Base-by-base conservation (phyloP, 2,797 vertebrate genomes). In the Vireo griseus region DNA sequence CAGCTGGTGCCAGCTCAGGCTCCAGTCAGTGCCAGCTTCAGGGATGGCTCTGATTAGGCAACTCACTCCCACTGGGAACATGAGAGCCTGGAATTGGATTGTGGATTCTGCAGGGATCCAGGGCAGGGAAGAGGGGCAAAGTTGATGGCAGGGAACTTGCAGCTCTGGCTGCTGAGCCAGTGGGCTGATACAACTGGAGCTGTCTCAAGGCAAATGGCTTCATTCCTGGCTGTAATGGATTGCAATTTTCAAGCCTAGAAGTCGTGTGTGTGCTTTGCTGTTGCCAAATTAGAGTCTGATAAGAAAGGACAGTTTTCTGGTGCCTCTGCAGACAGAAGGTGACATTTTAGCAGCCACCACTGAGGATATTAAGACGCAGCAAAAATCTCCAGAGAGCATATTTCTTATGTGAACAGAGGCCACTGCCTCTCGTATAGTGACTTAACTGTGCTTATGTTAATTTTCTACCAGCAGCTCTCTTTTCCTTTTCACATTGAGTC, bases 51-150 rank as follows among this genome's bases (percentile, higher is more conserved):
- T 74, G 72, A 16, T 59, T 9, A 55, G n/a, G 37, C 39, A 88
- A 65, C 42, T 37, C 20, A 5, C 0, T 0, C 28, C 29, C 42
- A 4, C 2, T 0, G 13, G 57, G 47, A n/a, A 35, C 26, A 71
- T 26, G 67, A 67, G 76, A 40, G 31, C 35, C 61, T 68, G 82
- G 79, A 77, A 66, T 0, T 52, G 65, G 40, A 14, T 6, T 67
- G 48, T 25, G 42, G 11, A 7, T 57, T 28, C 72, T 74, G 42
- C 65, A 86, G 75, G 59, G 63, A 91, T 39, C 22, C n/a, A 44
- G 82, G 72, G 45, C 31, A 67, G 72, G 63, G 42, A 65, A 28
- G 0, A 20, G 33, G 39, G 50, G 20, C 39, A 15, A 54, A n/a
- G 48, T 0, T 47, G 88, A 13, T 5, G 55, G 73, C 39, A 42